Conservation (phyloP, 2,113 vertebrate genomes). For the Chaetodon trifascialis region DNA sequence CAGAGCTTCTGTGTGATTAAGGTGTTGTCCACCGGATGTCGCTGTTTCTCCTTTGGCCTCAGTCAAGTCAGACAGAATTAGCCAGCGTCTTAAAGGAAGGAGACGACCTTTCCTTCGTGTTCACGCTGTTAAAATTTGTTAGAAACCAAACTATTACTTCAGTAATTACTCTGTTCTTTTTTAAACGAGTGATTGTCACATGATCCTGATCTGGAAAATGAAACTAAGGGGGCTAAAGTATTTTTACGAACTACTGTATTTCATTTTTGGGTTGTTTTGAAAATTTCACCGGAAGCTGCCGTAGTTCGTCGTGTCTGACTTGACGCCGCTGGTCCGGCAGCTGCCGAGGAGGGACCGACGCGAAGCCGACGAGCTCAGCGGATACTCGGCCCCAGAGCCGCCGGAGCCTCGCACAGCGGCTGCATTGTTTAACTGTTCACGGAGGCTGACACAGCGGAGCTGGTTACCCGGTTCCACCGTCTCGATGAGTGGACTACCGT, state of each 20-base stretch:
- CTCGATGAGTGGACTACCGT: neutral
- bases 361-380: neutral
- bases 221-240: no score
- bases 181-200: no score
- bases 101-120: neutral
- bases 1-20: neutral
- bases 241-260: no score
- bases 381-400: neutral
- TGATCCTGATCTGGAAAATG: no score
- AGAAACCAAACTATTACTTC: no score
- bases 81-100: neutral
- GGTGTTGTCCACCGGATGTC: neutral
- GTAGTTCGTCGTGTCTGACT: fast-evolving
- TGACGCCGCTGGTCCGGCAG: neutral
- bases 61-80: neutral
- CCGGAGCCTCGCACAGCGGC: constrained; percentile 4
- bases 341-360: constrained; percentile 18
- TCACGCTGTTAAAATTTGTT: neutral
- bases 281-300: constrained; percentile 2
- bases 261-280: constrained; percentile 20
- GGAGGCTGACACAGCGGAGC: neutral
- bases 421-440: constrained; percentile 10
- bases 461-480: neutral
- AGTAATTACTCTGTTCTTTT: no score
- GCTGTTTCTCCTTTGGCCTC: neutral